These are phyloP conservation scores for Crambe crambe DNA, from an alignment of 37 sponge, comb jelly and placozoan genomes.

Conservation along the genomic window DNA sequence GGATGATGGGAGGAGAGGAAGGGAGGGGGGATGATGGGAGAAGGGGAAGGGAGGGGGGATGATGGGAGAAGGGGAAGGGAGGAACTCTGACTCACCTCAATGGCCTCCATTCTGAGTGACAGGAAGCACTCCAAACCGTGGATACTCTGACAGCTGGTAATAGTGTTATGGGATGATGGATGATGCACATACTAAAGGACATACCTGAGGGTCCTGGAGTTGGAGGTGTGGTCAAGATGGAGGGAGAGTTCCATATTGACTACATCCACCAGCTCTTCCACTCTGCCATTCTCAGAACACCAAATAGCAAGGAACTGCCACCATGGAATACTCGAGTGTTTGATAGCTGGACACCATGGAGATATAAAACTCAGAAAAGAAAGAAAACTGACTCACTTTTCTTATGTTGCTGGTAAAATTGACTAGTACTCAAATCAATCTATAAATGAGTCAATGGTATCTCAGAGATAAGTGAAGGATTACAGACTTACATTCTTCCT, in stretches of 20 bases:
- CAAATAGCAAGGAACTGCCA: background rate
- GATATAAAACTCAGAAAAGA: background rate
- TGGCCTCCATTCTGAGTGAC: background rate
- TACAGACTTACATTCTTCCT: background rate
- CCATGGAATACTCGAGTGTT: background rate
- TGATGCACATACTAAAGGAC: too few relatives aligned
- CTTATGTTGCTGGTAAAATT: too few relatives aligned
- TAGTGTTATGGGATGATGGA: background rate
- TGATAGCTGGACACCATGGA: too few relatives aligned
- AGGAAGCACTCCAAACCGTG: background rate
- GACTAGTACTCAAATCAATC: too few relatives aligned
- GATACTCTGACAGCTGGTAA: background rate
- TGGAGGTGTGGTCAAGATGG: background rate
- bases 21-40: background rate
- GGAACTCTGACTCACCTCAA: conserved; percentile 4
- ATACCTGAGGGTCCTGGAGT: background rate
- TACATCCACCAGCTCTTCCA: background rate
- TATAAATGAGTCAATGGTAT: too few relatives aligned
- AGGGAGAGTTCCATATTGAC: background rate
- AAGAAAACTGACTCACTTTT: background rate
- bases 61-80: background rate
- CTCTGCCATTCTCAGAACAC: background rate
- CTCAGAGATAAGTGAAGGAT: too few relatives aligned
- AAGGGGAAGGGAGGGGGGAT: background rate
- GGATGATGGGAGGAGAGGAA: background rate